Evolutionary conservation across 2,797 vertebrate genomes (phyloP).

Genomic region (Coccyzus lansbergi): DNA sequence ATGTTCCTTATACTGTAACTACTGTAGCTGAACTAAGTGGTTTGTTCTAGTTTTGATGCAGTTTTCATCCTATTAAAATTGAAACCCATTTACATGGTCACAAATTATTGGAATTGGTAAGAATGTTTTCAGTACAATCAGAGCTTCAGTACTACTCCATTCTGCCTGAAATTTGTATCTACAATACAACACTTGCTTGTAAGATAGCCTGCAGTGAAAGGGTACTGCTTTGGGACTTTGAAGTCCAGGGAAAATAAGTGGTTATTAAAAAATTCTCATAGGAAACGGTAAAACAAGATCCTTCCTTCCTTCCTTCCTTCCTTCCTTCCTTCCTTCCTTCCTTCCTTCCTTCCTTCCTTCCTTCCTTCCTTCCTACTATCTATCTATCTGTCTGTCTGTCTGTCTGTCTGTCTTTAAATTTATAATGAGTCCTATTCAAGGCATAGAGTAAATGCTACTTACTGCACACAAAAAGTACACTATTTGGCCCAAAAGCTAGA

Average conservation of each 20-base stretch:
- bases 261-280: neutral
- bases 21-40: neutral
- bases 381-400: no score
- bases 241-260: neutral
- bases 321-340: no score
- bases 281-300: neutral
- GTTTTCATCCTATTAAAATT: neutral
- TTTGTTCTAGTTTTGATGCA: neutral
- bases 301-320: no score
- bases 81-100: neutral
- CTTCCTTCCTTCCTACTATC: no score
- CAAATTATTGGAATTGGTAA: neutral
- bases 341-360: no score
- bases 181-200: neutral
- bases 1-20: neutral
- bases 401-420: neutral
- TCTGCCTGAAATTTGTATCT: neutral
- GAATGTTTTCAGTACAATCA: neutral
- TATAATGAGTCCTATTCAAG: neutral
- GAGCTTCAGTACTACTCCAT: rapidly evolving
- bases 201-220: neutral
- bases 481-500: conserved; percentile 2
- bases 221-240: neutral
- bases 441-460: neutral
- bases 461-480: neutral